Base-by-base conservation (phyloP, 2,797 vertebrate genomes). In the Enteromius treurensis region DNA sequence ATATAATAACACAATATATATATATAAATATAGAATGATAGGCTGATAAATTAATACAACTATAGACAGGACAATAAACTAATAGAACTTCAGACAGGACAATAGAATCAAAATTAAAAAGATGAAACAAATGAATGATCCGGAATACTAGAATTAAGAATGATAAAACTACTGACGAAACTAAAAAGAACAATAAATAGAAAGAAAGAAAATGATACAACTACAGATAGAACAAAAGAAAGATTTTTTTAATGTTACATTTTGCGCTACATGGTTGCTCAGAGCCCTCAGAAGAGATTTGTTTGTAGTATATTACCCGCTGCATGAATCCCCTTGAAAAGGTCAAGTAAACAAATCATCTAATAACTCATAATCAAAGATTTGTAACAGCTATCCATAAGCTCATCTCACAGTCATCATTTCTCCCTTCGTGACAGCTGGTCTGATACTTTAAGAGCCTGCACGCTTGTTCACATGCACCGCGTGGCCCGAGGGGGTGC, bases 281-380 rank as follows among this genome's bases (percentile, higher is more conserved):
- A n/a, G n/a, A 32, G 71, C 77, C 71, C 80, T 69, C 60, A 75
- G 51, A 68, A 82, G 68, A 69, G 68, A 77, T 84, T 75, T 81
- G 73, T 62, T 79, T 76, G 53, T 62, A 51, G 51, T 75, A 32
- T 70, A 84, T 73, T 40, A 73, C 14, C 49, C 51, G 32, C 77
- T 82, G 40, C 47, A 77, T 19, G 73, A 80, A 83, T 68, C 69
- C 68, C 74, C 47, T 73, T 47, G 53, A 69, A 89, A 87, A 87
- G 83, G 86, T 86, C 85, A 86, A 86, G 84, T 78, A 86, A 86
- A 86, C 75, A 86, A 84, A 84, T 77, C 49, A 77, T 53, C 79
- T 73, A 84, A 87, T 83, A 83, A 75, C 84, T 84, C 60, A 53
- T 75, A 81, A 85, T 60, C 58, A 79, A 79, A 82, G 83, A 89